Conservation (phyloP, 2,888 invertebrate species). For the Agonopterix arenella region DNA sequence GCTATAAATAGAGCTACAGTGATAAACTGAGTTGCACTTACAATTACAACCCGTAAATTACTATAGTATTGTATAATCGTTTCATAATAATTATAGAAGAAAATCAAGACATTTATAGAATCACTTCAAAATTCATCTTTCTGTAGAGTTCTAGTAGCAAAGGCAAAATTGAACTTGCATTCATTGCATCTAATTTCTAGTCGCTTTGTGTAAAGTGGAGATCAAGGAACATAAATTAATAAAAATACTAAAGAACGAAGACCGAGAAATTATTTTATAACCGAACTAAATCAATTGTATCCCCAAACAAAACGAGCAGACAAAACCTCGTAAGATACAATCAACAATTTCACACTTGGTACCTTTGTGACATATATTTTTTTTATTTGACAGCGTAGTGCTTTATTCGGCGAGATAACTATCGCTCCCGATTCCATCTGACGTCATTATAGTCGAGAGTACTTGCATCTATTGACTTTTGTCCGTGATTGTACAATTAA, state of each 20-base stretch:
- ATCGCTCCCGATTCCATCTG: constrained; percentile 47
- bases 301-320: constrained; percentile 29
- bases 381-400: constrained; percentile 46
- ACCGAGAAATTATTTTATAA: neutral
- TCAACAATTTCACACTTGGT: constrained; percentile 66
- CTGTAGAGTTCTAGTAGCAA: too few relatives aligned
- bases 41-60: too few relatives aligned
- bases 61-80: too few relatives aligned
- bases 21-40: too few relatives aligned
- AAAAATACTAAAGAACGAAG: neutral
- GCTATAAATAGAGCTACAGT: too few relatives aligned
- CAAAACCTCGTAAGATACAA: constrained; percentile 45
- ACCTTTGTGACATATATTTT: constrained; percentile 29
- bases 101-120: too few relatives aligned
- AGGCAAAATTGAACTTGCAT: too few relatives aligned
- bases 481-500: constrained; percentile 29
- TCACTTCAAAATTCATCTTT: too few relatives aligned
- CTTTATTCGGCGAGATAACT: constrained; percentile 53
- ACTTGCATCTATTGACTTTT: constrained; percentile 41
- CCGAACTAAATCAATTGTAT: neutral
- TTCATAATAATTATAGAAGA: too few relatives aligned
- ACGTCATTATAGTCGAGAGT: constrained; percentile 46
- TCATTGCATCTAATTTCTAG: too few relatives aligned
- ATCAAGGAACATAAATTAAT: too few relatives aligned
- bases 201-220: too few relatives aligned